Evolutionary conservation across 1,140 invertebrate genomes (phyloP).

Genomic region (Littorina saxatilis): DNA sequence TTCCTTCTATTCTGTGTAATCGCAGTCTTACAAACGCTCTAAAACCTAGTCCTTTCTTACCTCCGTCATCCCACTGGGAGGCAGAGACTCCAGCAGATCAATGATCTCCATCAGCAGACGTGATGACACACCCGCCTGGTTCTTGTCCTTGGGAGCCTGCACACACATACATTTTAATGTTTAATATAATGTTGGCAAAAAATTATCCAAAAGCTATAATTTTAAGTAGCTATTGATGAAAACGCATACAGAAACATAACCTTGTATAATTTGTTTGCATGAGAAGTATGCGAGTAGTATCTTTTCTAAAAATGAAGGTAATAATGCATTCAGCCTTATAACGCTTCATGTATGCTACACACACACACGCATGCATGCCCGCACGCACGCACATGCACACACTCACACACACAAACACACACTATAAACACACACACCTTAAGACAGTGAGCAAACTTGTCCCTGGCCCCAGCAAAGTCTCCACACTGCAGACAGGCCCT

Average conservation of each 20-base stretch:
- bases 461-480: slow-evolving; percentile 84
- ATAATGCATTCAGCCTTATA: not conserved
- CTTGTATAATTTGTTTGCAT: too few relatives aligned
- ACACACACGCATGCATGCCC: not conserved
- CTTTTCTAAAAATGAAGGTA: not conserved
- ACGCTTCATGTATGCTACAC: not conserved
- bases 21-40: too few relatives aligned
- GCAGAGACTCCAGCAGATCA: slow-evolving; percentile 67
- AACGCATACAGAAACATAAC: too few relatives aligned
- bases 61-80: slow-evolving; percentile 57
- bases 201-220: too few relatives aligned
- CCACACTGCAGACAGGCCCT: slow-evolving; percentile 88
- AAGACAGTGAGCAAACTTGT: slow-evolving; percentile 76
- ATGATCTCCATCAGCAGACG: slow-evolving; percentile 66
- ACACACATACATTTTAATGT: too few relatives aligned
- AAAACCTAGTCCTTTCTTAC: too few relatives aligned
- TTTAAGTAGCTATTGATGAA: too few relatives aligned
- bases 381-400: not conserved
- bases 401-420: too few relatives aligned
- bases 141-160: slow-evolving; percentile 65
- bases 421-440: slow-evolving; percentile 58
- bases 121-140: slow-evolving; percentile 53
- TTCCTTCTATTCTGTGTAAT: too few relatives aligned
- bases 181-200: too few relatives aligned
- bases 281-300: too few relatives aligned